phyloP scores from a whole-genome alignment of 2,113 vertebrate species.

The Perca schrenkii region DNA sequence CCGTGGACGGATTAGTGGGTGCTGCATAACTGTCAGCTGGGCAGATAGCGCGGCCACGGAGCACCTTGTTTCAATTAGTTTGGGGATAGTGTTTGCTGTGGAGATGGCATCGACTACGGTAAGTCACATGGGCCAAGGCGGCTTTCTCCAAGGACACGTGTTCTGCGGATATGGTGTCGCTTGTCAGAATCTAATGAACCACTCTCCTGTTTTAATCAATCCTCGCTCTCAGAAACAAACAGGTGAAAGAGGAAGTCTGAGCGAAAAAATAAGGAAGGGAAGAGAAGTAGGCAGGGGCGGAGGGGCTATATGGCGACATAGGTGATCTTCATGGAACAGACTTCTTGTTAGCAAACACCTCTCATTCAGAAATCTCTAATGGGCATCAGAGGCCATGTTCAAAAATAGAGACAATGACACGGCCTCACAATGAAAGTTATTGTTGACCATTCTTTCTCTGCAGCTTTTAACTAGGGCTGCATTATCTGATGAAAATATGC shows the following conservation, averaged over 20 bases:
- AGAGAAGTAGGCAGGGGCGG: background rate
- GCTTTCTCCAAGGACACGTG: constrained; percentile 67
- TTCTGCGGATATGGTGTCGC: constrained; percentile 71
- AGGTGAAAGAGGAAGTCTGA: constrained; percentile 41
- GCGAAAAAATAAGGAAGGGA: constrained; percentile 28
- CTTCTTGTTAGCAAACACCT: constrained; percentile 36
- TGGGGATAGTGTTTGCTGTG: constrained; percentile 57
- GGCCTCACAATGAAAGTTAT: constrained; percentile 39
- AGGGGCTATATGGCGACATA: constrained; percentile 21
- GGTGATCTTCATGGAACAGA: constrained; percentile 33
- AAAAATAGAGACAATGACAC: constrained; percentile 65
- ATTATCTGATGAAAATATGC: no score
- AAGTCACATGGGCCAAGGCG: constrained; percentile 46
- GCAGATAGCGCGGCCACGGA: constrained; percentile 59
- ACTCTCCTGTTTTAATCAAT: constrained; percentile 76
- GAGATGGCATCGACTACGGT: constrained; percentile 51
- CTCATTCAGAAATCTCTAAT: constrained; percentile 56
- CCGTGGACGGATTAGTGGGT: constrained; percentile 49
- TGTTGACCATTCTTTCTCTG: constrained; percentile 39
- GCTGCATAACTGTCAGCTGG: constrained; percentile 56
- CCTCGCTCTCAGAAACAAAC: constrained; percentile 41
- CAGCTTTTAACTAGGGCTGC: constrained; percentile 33
- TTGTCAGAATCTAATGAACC: constrained; percentile 79
- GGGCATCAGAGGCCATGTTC: constrained; percentile 52
- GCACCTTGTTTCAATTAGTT: constrained; percentile 80